phyloP scores from a whole-genome alignment of 2,888 invertebrate genomes.

The Pyrochroa serraticornis region DNA sequence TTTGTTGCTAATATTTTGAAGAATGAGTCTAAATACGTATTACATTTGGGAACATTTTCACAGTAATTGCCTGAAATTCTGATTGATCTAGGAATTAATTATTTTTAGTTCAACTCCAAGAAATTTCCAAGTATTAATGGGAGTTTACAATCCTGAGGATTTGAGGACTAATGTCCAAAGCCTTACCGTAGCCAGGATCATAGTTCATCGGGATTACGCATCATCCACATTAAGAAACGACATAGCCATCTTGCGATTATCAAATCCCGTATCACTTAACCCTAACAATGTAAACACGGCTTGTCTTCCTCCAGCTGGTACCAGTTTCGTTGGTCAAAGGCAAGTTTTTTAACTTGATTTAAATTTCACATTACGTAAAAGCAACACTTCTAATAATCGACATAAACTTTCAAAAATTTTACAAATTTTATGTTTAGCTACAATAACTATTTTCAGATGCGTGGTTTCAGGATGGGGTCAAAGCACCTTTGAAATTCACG shows the following conservation, averaged over 20 bases:
- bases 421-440: too few relatives aligned
- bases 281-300: conserved; percentile 66
- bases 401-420: conserved; percentile 7
- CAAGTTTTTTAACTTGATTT: conserved; percentile 17
- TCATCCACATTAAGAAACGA: conserved; percentile 78
- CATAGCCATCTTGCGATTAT: conserved; percentile 78
- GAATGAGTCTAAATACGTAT: too few relatives aligned
- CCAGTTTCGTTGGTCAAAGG: conserved; percentile 44
- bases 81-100: background rate
- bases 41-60: too few relatives aligned
- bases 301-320: conserved; percentile 62
- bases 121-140: conserved; percentile 42
- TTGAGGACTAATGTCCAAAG: conserved; percentile 27
- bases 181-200: conserved; percentile 39
- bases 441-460: conserved; percentile 55
- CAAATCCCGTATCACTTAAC: conserved; percentile 64
- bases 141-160: conserved; percentile 41
- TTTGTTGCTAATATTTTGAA: too few relatives aligned
- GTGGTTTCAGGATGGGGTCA: conserved; percentile 90
- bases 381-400: background rate
- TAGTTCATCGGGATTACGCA: conserved; percentile 69
- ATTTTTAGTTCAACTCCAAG: conserved; percentile 38
- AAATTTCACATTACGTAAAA: too few relatives aligned
- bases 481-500: conserved; percentile 66
- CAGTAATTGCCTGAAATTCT: too few relatives aligned